Evolutionary conservation across 2,888 invertebrate species (phyloP), one percentile per base, ranked within the genome.

Genomic region (Lochmaea crataegi): DNA sequence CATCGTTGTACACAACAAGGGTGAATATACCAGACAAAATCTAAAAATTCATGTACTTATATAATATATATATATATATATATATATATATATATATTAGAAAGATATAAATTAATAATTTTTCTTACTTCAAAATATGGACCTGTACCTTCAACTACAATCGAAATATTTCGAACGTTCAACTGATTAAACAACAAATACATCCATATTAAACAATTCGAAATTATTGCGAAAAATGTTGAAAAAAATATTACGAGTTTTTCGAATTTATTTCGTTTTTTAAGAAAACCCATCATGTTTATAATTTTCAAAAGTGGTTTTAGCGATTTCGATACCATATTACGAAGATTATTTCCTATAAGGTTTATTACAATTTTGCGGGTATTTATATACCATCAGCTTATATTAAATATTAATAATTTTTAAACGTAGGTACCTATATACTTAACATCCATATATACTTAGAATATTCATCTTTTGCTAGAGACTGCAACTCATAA

Each of bases 361-460:
- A 6, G 10, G 53, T 18, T 18, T 18, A 6, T 18, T 53, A 16
- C 16, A 53, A 53, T 53, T 9, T 53, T 16, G 10, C 16, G 18
- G 2, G 14, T 14, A 45, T 11, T 45, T 10, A 4, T 12, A 45
- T 1, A 11, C 42, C 51, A 9, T 53, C n/a, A 16, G n/a, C 7
- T 18, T 18, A 53, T 16, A 53, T 53, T 3, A 53, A 53, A 53
- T 53, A 53, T 53, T 53, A 16, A 53, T 53, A n/a, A 53, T 53
- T 53, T 18, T 53, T 16, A 53, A 53, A 53, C 18, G 18, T 53
- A n/a, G n/a, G n/a, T n/a, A n/a, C n/a, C n/a, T n/a, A n/a, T n/a
- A 16, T 53, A 53, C 53, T 53, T 53, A 53, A 18, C 16, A 2
- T 53, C n/a, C 16, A 32, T 32, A n/a, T 51, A n/a, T n/a, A n/a